Base-by-base conservation (phyloP, 1,140 invertebrate species). In the Ips typographus region DNA sequence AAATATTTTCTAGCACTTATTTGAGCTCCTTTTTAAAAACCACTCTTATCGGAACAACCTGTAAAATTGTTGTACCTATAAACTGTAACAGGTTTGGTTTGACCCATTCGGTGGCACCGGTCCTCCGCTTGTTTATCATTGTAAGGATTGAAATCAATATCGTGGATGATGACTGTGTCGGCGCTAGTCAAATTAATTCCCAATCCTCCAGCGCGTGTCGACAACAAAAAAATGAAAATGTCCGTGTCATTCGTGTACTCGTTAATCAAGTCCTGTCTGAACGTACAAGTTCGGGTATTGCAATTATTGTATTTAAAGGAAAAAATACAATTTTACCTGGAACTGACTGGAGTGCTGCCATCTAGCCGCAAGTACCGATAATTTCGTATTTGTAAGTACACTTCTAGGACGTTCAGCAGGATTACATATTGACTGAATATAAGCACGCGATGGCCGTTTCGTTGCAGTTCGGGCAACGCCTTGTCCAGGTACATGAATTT, bases 71-170 rank as follows among this genome's bases (percentile, higher is more conserved):
- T 69, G 22, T 69, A 63, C 67, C 94, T 85, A 74, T 93, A 91
- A 61, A 98, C 91, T 7, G 83, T 88, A 1, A 98, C 95, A 2
- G 92, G 89, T 73, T 88, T 91, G 47, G 84, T 94, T 80, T 98
- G 96, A 4, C 96, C 96, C 80, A 98, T 91, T 65, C 96, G 86
- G 80, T 98, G 96, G 83, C 95, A 97, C 59, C 96, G 86, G 83
- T 98, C 97, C 81, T 98, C 96, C 0, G 96, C 96, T 82, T 98
- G 96, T 79, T 97, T 96, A 79, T 98, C 96, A 80, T 98, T 98
- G 78, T 98, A 96, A 0, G 96, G 96, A 84, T 98, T 98, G 77
- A 95, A 97, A 82, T 97, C 95, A 44, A 95, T 94, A 79, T 98
- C 95, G 79, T 96, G 95, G 71, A 98, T 95, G 74, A 98, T 93